phyloP scores from a whole-genome alignment of 2,888 invertebrate genomes.

The Cosmia trapezina region DNA sequence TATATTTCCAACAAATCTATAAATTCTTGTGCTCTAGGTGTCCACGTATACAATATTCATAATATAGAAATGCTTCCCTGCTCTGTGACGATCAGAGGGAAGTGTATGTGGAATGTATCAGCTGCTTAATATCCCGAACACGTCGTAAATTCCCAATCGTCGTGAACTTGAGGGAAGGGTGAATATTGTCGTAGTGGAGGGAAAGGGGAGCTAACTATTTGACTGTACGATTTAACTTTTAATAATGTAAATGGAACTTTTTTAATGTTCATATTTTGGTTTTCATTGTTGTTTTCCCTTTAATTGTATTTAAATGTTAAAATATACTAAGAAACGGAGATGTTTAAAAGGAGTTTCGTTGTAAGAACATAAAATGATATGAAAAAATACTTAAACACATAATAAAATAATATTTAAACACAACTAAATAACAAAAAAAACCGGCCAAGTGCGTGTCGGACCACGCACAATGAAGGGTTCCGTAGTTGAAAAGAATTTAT shows the following conservation, averaged over 20 bases:
- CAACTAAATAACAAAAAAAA: too few relatives aligned
- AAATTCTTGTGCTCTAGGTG: slow-evolving; percentile 16
- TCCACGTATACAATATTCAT: slow-evolving; percentile 53
- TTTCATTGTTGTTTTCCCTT: background rate
- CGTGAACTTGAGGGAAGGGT: slow-evolving; percentile 31
- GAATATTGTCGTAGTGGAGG: slow-evolving; percentile 11
- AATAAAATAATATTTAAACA: too few relatives aligned
- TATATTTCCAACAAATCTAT: slow-evolving; percentile 20
- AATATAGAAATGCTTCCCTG: slow-evolving; percentile 38
- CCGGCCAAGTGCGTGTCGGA: too few relatives aligned
- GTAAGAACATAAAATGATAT: too few relatives aligned
- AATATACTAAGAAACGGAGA: background rate
- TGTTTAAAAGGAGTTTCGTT: too few relatives aligned
- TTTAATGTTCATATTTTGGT: too few relatives aligned
- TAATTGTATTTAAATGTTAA: background rate
- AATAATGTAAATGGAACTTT: background rate
- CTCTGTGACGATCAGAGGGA: slow-evolving; percentile 19
- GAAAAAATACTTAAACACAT: too few relatives aligned
- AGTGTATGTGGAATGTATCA: slow-evolving; percentile 34
- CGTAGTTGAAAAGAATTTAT: too few relatives aligned
- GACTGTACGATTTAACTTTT: slow-evolving; percentile 26
- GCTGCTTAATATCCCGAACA: slow-evolving; percentile 46
- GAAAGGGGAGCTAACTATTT: background rate
- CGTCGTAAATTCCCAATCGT: slow-evolving; percentile 40
- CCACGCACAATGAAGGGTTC: too few relatives aligned